These are phyloP conservation scores for Noctua janthina DNA, from an alignment of 2,888 invertebrate species.

Conservation along the genomic window DNA sequence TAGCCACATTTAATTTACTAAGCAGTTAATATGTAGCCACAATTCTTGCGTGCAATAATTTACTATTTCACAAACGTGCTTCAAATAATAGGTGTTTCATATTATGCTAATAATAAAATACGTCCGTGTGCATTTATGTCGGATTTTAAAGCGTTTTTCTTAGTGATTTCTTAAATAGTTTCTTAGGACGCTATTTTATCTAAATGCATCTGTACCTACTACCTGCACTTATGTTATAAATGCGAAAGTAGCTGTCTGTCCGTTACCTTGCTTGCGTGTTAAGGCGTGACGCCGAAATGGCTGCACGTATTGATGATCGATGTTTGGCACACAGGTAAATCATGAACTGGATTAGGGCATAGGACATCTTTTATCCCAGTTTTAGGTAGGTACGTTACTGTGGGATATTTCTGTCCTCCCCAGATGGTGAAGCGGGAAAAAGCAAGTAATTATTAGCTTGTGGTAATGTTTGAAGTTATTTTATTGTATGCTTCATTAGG, in stretches of 20 bases:
- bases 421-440: not conserved
- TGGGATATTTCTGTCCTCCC: not conserved
- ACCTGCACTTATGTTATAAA: not conserved
- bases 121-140: not conserved
- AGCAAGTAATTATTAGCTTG: not conserved
- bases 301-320: not conserved
- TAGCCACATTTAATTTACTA: not conserved
- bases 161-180: not conserved
- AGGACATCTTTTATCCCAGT: not conserved
- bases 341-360: not conserved
- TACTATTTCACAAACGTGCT: constrained; percentile 22
- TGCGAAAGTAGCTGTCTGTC: not conserved
- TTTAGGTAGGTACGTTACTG: not conserved
- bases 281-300: not conserved
- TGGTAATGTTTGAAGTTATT: not conserved
- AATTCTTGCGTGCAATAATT: constrained; percentile 24
- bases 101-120: not conserved
- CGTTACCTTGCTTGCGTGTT: not conserved
- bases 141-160: not conserved
- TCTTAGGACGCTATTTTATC: not conserved
- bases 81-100: not conserved
- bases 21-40: not conserved
- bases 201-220: not conserved
- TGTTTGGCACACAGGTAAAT: not conserved
- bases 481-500: not conserved